Evolutionary conservation across 2,888 invertebrate genomes (phyloP).

Genomic region (Diogma glabrata): DNA sequence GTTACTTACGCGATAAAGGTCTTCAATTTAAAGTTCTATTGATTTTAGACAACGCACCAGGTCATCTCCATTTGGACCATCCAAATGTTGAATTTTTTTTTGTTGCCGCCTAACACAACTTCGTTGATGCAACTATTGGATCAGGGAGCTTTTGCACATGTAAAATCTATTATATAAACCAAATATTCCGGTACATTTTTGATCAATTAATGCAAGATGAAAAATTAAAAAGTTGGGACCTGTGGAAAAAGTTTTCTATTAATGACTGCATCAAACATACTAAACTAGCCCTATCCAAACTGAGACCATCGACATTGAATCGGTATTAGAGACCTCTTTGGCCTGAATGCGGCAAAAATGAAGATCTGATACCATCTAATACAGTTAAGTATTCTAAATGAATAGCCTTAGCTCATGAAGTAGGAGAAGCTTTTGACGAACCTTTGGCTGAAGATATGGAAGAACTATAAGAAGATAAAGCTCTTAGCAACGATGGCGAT

Average conservation of each 20-base stretch:
- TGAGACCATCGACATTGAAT: neutral
- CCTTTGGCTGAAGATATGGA: too few species aligned
- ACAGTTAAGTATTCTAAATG: neutral
- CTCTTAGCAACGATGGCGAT: too few species aligned
- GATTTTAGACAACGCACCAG: neutral
- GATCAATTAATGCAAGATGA: neutral
- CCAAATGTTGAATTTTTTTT: neutral
- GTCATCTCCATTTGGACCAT: neutral
- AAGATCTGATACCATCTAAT: neutral
- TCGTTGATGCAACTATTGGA: neutral
- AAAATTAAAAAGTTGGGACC: neutral
- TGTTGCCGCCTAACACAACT: neutral
- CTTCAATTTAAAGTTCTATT: neutral
- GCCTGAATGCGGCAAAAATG: neutral
- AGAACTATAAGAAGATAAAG: too few species aligned
- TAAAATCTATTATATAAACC: neutral
- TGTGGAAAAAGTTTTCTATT: neutral
- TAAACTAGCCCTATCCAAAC: neutral
- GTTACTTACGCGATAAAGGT: neutral
- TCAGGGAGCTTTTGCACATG: neutral
- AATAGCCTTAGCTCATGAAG: too few species aligned
- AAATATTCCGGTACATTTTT: neutral
- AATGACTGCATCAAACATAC: neutral
- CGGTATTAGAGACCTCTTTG: neutral
- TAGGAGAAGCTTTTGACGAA: too few species aligned